These are phyloP conservation scores for Pangasianodon gigas DNA, from an alignment of 2,113 vertebrate genomes.

Conservation along the genomic window DNA sequence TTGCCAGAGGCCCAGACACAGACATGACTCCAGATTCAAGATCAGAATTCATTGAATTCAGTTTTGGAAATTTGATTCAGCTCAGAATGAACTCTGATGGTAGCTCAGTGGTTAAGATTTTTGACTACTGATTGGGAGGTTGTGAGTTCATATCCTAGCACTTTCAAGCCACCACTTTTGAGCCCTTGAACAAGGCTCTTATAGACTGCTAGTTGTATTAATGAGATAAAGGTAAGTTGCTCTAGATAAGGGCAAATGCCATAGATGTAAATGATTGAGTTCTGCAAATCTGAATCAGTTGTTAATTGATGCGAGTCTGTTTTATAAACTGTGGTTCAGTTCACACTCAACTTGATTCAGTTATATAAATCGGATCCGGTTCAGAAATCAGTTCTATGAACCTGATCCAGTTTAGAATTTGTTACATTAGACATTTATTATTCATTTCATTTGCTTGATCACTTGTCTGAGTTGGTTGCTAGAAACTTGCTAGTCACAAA, in stretches of 20 bases:
- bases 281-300: not conserved
- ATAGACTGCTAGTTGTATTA: no score
- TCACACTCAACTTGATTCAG: not conserved
- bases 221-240: no score
- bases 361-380: not conserved
- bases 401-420: not conserved
- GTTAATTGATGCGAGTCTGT: not conserved
- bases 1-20: not conserved
- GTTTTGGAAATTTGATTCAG: not conserved
- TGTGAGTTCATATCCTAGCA: no score
- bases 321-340: not conserved
- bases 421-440: not conserved
- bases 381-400: not conserved
- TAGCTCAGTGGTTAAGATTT: no score
- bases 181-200: no score
- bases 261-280: no score
- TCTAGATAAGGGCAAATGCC: no score
- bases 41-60: not conserved
- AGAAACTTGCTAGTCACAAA: not conserved
- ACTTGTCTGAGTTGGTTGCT: not conserved
- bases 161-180: no score
- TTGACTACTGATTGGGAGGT: no score
- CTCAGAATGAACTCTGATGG: not conserved
- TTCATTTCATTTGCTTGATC: not conserved
- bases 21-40: not conserved